A percentile compares a stretch with the other conserved stretches of the same genome.
Evolutionary conservation across 2,888 invertebrate genomes (phyloP).

Genomic region (Spisula subtruncata): DNA sequence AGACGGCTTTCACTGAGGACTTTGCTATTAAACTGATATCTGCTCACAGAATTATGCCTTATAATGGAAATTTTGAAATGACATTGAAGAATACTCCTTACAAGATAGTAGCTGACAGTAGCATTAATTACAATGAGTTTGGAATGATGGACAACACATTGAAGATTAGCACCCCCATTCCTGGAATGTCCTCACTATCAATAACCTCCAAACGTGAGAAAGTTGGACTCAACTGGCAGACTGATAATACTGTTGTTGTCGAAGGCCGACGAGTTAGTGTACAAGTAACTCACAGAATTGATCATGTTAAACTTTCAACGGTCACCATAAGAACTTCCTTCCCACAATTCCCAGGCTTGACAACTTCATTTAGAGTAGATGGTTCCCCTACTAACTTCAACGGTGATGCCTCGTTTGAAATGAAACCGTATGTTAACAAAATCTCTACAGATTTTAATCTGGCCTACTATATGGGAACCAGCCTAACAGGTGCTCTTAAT

Average conservation of each 20-base stretch:
- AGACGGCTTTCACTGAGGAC: conserved; percentile 67
- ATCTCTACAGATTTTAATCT: conserved; percentile 64
- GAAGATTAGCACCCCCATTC: conserved; percentile 74
- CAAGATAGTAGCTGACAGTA: conserved; percentile 62
- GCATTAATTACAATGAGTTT: conserved; percentile 62
- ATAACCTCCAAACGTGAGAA: conserved; percentile 64
- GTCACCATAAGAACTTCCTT: conserved; percentile 76
- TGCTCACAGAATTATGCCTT: conserved; percentile 71
- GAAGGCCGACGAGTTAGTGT: conserved; percentile 72
- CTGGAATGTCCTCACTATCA: conserved; percentile 52
- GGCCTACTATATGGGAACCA: conserved; percentile 64
- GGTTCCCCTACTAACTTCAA: conserved; percentile 64
- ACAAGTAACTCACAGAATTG: conserved; percentile 68
- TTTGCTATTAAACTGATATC: conserved; percentile 64
- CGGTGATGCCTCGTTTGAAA: conserved; percentile 67
- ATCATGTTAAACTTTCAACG: conserved; percentile 69
- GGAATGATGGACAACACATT: conserved; percentile 68
- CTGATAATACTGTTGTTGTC: conserved; percentile 62
- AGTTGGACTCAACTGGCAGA: conserved; percentile 74
- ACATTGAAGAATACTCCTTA: conserved; percentile 68
- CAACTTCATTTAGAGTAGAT: conserved; percentile 66
- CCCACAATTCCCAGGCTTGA: conserved; percentile 70
- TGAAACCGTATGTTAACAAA: conserved; percentile 69
- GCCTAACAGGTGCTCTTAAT: conserved; percentile 62
- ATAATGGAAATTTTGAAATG: conserved; percentile 66